Evolutionary conservation across 2,113 vertebrate species (phyloP).

Genomic region (Dendropsophus ebraccatus): DNA sequence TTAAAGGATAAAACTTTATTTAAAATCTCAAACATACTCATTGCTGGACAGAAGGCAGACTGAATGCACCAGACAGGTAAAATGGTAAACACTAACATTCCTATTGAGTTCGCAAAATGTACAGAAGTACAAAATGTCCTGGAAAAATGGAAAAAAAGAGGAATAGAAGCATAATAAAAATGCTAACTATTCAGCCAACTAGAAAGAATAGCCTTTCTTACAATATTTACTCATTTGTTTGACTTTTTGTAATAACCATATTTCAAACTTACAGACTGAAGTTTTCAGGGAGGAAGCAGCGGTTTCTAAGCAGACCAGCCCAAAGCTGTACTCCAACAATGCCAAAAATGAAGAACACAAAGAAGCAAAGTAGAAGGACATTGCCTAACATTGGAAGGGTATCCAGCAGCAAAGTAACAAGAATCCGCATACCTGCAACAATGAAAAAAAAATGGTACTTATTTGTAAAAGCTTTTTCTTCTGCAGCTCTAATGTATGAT

Average conservation of each 20-base stretch:
- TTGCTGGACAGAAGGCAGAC: background rate
- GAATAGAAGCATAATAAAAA: background rate
- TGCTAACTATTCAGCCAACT: background rate
- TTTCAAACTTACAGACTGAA: conserved; percentile 88
- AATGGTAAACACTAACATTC: background rate
- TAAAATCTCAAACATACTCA: too few species aligned
- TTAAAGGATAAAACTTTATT: background rate
- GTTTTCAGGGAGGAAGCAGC: conserved; percentile 90
- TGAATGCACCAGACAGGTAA: background rate
- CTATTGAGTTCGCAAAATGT: background rate
- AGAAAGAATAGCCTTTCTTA: background rate
- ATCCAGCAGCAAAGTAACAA: conserved; percentile 87
- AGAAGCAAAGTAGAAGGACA: conserved; percentile 85
- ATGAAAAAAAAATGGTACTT: background rate
- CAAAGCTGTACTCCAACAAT: conserved; percentile 86
- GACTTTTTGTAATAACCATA: background rate
- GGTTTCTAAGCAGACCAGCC: conserved; percentile 86
- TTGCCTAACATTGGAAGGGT: conserved; percentile 91
- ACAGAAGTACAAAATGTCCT: conserved; percentile 12
- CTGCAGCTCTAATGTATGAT: too few species aligned
- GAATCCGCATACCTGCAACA: conserved; percentile 85
- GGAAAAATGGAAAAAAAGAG: background rate
- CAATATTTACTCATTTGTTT: background rate
- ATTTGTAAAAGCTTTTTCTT: too few species aligned
- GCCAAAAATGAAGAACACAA: conserved; percentile 92